A percentile compares a stretch with the other conserved stretches of the same genome.
phyloP scores from a whole-genome alignment of 2,113 vertebrate species.

The Tauraco erythrolophus region DNA sequence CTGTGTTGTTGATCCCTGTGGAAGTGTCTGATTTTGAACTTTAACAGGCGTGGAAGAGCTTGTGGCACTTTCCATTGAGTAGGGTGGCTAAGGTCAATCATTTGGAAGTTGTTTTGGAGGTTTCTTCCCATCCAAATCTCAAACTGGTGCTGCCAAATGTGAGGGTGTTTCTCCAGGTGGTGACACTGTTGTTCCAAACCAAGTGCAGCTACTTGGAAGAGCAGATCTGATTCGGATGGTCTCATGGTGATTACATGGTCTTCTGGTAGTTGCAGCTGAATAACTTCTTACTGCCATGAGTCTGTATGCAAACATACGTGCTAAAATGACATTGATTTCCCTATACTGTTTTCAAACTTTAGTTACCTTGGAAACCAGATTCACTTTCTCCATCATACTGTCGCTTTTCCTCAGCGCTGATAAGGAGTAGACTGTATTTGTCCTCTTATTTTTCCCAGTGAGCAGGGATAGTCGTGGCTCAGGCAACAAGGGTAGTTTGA shows the following conservation, averaged over 20 bases:
- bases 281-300: not conserved
- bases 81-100: not conserved
- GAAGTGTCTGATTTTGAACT: not conserved
- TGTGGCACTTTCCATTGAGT: not conserved
- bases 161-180: conserved; percentile 27
- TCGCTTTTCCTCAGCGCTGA: not conserved
- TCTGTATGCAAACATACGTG: not conserved
- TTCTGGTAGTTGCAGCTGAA: rapidly evolving
- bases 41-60: rapidly evolving
- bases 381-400: not conserved
- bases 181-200: conserved; percentile 35
- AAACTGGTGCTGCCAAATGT: not conserved
- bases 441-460: not conserved
- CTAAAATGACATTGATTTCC: conserved; percentile 7
- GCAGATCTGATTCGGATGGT: not conserved
- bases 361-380: conserved; percentile 55
- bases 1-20: not conserved
- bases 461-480: not conserved
- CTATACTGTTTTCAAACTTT: conserved; percentile 35
- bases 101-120: not conserved
- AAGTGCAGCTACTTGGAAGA: not conserved
- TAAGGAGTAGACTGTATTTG: not conserved
- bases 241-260: rapidly evolving
- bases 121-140: not conserved
- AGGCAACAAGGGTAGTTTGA: not conserved